Evolutionary conservation across 2,888 invertebrate genomes (phyloP).

Genomic region (Octodonta nipae): DNA sequence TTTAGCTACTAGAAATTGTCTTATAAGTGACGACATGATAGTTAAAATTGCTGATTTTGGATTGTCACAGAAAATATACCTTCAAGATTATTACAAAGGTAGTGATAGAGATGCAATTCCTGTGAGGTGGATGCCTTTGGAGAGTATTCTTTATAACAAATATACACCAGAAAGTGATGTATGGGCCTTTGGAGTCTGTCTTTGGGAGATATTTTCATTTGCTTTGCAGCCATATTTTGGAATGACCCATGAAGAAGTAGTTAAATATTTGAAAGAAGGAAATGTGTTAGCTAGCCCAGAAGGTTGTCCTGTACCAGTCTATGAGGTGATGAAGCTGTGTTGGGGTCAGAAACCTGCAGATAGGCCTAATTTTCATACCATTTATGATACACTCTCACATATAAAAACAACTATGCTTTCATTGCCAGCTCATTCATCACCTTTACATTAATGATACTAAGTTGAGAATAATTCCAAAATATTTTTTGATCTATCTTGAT

Average conservation of each 20-base stretch:
- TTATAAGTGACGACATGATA: slow-evolving; percentile 84
- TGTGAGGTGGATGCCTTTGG: slow-evolving; percentile 95
- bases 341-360: slow-evolving; percentile 79
- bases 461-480: too few species aligned
- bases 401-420: too few species aligned
- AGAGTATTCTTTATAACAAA: slow-evolving; percentile 90
- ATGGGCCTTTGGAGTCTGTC: slow-evolving; percentile 91
- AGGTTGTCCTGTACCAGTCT: slow-evolving; percentile 72
- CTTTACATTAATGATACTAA: too few species aligned
- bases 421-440: too few species aligned
- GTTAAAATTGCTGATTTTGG: slow-evolving; percentile 98
- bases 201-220: slow-evolving; percentile 95
- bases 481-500: too few species aligned
- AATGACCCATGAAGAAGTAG: slow-evolving; percentile 93
- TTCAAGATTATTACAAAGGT: slow-evolving; percentile 90
- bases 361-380: slow-evolving; percentile 73
- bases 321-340: slow-evolving; percentile 85
- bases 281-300: slow-evolving; percentile 83
- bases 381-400: slow-evolving; percentile 55
- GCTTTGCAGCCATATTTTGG: slow-evolving; percentile 94
- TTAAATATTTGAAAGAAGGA: slow-evolving; percentile 85
- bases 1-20: slow-evolving; percentile 86
- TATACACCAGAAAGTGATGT: slow-evolving; percentile 80
- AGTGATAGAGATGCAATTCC: slow-evolving; percentile 92
- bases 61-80: slow-evolving; percentile 85